Percentiles rank a stretch among this genome's conserved stretches.
These are phyloP conservation scores for Crossocerus cetratus DNA, from an alignment of 2,888 invertebrate genomes.

Conservation along the genomic window DNA sequence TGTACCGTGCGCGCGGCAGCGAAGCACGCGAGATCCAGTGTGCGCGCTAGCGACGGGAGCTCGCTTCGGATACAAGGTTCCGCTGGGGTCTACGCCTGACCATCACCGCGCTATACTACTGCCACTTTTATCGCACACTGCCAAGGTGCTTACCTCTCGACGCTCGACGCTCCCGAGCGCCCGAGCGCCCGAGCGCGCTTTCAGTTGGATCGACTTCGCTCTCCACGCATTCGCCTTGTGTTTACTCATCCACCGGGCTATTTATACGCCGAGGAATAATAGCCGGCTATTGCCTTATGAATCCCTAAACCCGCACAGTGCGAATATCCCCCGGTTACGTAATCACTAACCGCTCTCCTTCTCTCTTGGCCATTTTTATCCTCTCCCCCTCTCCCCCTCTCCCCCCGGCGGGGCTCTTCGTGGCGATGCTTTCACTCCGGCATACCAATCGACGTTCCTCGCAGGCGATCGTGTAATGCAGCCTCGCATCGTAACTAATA, in stretches of 20 bases:
- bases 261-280: too few relatives aligned
- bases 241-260: too few relatives aligned
- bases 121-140: slow-evolving; percentile 3
- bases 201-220: too few relatives aligned
- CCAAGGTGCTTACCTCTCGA: slow-evolving; percentile 1
- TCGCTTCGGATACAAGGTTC: not conserved
- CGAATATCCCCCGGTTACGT: too few relatives aligned
- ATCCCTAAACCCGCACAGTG: too few relatives aligned
- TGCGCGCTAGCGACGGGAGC: not conserved
- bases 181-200: not conserved
- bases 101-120: slow-evolving; percentile 30
- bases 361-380: not conserved
- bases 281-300: too few relatives aligned
- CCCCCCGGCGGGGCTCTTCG: not conserved
- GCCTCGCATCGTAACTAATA: slow-evolving; percentile 19
- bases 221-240: too few relatives aligned
- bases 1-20: not conserved
- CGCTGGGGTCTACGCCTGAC: slow-evolving; percentile 23
- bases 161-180: not conserved
- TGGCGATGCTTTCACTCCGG: not conserved
- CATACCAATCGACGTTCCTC: not conserved
- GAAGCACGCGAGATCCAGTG: not conserved
- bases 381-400: not conserved
- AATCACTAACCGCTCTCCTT: too few relatives aligned
- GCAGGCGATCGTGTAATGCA: slow-evolving; percentile 7